Conservation (phyloP, 2,113 vertebrate genomes). For the Bungarus multicinctus region DNA sequence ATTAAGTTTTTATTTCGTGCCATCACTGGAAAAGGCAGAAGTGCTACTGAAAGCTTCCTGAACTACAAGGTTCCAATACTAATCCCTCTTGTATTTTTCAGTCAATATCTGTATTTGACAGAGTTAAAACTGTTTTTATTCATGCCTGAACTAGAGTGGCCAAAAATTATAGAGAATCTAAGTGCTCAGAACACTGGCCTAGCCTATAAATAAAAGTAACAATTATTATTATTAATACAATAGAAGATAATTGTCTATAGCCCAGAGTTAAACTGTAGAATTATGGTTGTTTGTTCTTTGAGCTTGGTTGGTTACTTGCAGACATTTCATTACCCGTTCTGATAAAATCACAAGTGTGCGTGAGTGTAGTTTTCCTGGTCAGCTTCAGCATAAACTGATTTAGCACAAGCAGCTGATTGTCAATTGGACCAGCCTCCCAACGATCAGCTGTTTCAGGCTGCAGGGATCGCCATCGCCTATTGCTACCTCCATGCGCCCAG, state of each 20-base stretch:
- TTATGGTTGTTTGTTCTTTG: background rate
- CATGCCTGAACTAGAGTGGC: background rate
- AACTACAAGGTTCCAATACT: background rate
- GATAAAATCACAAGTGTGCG: background rate
- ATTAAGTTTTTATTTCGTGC: background rate
- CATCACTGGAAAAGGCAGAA: background rate
- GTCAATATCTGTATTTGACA: background rate
- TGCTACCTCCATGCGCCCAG: too few species aligned
- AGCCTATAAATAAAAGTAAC: background rate
- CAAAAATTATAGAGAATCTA: background rate
- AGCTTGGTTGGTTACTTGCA: background rate
- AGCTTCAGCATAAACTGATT: too few species aligned
- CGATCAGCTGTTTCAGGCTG: too few species aligned
- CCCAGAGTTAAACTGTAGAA: background rate
- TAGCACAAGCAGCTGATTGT: too few species aligned
- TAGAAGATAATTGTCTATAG: background rate
- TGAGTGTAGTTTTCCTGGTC: background rate
- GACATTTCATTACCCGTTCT: background rate
- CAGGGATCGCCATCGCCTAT: too few species aligned
- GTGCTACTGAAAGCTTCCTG: background rate
- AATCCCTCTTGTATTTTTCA: background rate
- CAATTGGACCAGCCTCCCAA: too few species aligned
- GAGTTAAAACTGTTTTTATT: background rate
- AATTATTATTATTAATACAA: background rate
- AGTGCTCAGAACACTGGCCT: background rate